A percentile compares a stretch with the other conserved stretches of the same genome.
These are phyloP conservation scores for Platynereis dumerilii DNA, from an alignment of 2,888 invertebrate genomes.

Conservation along the genomic window DNA sequence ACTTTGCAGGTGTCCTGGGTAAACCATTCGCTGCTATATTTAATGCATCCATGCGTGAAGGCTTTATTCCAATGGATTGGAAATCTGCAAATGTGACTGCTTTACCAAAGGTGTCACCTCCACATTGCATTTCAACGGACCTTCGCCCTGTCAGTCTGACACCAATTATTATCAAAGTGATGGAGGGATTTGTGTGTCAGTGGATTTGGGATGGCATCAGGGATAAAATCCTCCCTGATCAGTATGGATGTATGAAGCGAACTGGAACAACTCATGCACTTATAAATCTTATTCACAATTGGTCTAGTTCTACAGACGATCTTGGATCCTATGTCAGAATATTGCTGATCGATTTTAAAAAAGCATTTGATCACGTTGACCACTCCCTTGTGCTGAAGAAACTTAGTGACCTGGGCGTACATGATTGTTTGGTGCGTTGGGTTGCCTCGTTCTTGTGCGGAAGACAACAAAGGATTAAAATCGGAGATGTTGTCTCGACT, in stretches of 20 bases:
- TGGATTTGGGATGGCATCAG: not conserved
- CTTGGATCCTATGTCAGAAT: not conserved
- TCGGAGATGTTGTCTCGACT: not conserved
- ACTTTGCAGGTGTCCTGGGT: not conserved
- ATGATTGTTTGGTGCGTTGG: not conserved
- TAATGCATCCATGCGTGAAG: not conserved
- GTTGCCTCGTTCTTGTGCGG: not conserved
- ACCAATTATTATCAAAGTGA: not conserved
- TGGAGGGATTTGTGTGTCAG: not conserved
- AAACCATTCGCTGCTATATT: not conserved
- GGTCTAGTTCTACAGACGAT: not conserved
- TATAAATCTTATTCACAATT: not conserved
- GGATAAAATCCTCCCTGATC: not conserved
- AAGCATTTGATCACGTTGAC: not conserved
- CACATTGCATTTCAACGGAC: not conserved
- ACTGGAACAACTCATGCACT: not conserved
- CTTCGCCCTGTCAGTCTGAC: not conserved
- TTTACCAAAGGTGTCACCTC: not conserved
- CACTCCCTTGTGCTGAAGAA: not conserved
- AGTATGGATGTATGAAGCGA: not conserved
- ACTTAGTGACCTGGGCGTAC: not conserved
- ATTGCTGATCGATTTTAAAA: not conserved
- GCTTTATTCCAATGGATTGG: not conserved
- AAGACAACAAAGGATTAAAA: not conserved
- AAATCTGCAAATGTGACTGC: not conserved